Evolutionary conservation across 35 echinoderm and acorn worm genomes (phyloP).

Genomic region (Nesometra sesokonis): DNA sequence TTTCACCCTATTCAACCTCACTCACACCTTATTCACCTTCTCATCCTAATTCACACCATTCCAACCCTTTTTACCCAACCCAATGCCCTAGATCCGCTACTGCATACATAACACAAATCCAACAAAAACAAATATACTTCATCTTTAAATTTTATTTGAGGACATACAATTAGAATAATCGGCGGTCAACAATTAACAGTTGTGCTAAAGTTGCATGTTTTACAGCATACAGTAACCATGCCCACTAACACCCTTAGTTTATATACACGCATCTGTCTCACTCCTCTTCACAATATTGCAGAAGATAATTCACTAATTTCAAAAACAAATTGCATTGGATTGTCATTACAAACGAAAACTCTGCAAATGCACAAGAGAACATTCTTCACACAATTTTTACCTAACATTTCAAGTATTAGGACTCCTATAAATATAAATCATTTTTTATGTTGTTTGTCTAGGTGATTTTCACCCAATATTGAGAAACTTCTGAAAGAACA

Average conservation of each 20-base stretch:
- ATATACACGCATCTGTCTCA: background rate
- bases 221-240: background rate
- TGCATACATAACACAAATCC: background rate
- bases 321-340: background rate
- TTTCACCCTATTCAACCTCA: no score
- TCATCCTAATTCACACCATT: no score
- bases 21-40: no score
- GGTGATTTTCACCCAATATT: no score
- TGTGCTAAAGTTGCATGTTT: background rate
- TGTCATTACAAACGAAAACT: background rate
- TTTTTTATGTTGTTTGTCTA: no score
- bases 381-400: background rate
- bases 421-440: no score
- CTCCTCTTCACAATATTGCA: background rate
- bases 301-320: background rate
- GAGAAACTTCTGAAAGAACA: background rate
- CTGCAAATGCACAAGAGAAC: no score
- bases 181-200: background rate
- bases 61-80: no score
- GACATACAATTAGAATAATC: background rate
- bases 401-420: no score
- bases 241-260: background rate
- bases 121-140: background rate
- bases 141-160: background rate
- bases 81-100: background rate